phyloP scores from a whole-genome alignment of 2,113 vertebrate species.

The Tinamus guttatus region DNA sequence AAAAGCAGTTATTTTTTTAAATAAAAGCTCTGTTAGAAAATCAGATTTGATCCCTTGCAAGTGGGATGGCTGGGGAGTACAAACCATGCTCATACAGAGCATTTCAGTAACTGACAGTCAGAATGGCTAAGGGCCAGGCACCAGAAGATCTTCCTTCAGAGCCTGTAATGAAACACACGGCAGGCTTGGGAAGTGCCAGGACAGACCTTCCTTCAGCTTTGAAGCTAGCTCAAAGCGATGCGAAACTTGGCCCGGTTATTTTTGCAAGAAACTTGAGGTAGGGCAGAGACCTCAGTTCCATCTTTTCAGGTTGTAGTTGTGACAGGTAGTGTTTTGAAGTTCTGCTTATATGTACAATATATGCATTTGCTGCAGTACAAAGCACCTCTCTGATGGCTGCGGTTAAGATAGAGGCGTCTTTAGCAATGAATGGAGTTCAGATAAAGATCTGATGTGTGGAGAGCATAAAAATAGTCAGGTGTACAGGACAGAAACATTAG shows the following conservation, averaged over 20 bases:
- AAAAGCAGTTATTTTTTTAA: background rate
- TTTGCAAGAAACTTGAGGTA: background rate
- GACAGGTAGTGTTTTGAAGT: too few relatives aligned
- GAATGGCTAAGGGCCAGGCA: background rate
- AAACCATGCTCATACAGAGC: background rate
- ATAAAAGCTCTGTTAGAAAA: background rate
- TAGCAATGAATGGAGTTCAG: background rate
- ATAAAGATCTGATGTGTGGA: background rate
- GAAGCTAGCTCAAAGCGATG: background rate
- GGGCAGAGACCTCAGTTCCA: background rate
- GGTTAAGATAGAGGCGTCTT: background rate
- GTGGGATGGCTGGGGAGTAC: background rate
- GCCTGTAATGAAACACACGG: background rate
- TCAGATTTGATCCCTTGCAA: background rate
- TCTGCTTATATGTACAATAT: fast-evolving
- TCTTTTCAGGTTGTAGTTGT: background rate
- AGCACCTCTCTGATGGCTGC: background rate
- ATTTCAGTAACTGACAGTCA: background rate
- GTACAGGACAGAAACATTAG: background rate
- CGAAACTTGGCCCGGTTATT: background rate
- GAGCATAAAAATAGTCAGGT: background rate
- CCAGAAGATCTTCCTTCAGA: background rate
- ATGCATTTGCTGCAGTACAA: background rate
- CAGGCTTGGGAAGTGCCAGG: background rate
- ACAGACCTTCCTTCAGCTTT: background rate